Evolutionary conservation across 2,888 invertebrate species (phyloP).

Genomic region (Biston stratarius): DNA sequence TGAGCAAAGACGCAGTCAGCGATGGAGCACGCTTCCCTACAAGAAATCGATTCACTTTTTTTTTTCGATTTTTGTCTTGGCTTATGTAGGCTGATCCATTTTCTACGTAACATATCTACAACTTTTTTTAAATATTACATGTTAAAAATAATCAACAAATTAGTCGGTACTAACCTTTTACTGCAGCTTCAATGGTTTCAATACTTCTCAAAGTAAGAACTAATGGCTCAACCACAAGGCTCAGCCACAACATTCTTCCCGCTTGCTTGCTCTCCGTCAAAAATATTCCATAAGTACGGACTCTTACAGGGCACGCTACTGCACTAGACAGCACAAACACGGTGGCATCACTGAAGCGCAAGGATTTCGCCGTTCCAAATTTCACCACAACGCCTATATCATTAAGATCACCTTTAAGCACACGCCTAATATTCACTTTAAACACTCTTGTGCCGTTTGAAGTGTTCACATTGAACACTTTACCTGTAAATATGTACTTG

Average conservation of each 20-base stretch:
- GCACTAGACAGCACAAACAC: constrained; percentile 64
- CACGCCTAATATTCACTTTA: constrained; percentile 75
- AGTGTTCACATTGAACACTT: constrained; percentile 68
- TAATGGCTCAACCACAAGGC: constrained; percentile 72
- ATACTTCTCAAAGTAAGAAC: constrained; percentile 69
- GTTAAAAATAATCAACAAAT: not conserved
- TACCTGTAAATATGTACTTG: constrained; percentile 77
- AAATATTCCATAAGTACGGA: constrained; percentile 75
- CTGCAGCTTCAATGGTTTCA: constrained; percentile 72
- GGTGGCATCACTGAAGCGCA: constrained; percentile 72
- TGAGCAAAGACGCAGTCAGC: no score
- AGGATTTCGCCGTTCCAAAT: constrained; percentile 63
- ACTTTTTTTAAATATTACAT: no score
- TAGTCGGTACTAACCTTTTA: constrained; percentile 70
- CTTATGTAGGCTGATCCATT: no score
- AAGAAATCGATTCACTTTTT: no score
- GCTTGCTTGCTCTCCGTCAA: constrained; percentile 63
- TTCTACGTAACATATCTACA: no score
- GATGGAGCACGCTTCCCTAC: no score
- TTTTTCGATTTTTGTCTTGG: no score
- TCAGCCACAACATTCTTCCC: constrained; percentile 54
- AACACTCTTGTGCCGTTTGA: constrained; percentile 63
- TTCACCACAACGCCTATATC: constrained; percentile 68
- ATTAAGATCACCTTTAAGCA: constrained; percentile 77
- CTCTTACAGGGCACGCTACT: constrained; percentile 63